These are phyloP conservation scores for Boleophthalmus pectinirostris DNA, from an alignment of 2,113 vertebrate genomes.

Conservation along the genomic window DNA sequence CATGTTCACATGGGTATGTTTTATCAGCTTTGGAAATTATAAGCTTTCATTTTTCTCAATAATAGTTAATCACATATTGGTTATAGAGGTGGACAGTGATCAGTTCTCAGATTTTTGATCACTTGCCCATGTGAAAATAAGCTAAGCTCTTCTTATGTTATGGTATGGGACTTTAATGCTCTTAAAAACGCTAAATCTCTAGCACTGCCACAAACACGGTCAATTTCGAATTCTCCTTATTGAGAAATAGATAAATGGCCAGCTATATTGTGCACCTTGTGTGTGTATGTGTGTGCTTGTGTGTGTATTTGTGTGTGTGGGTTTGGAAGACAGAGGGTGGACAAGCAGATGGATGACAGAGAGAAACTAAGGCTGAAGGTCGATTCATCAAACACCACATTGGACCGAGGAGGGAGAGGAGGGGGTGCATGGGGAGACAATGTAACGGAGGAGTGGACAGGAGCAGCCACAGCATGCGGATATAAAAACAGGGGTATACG, in stretches of 20 bases:
- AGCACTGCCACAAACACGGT: neutral
- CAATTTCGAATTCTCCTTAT: neutral
- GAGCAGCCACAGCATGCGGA: conserved; percentile 30
- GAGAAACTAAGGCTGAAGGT: conserved; percentile 69
- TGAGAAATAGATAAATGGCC: neutral
- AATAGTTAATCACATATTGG: neutral
- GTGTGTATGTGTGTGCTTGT: conserved; percentile 16
- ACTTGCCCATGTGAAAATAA: neutral
- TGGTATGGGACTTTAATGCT: neutral
- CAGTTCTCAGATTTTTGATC: neutral
- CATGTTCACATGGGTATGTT: neutral
- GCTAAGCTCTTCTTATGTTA: neutral
- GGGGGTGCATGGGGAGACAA: conserved; percentile 29
- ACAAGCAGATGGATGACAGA: conserved; percentile 72
- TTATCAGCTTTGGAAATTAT: neutral
- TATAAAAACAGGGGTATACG: conserved; percentile 10
- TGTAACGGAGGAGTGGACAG: conserved; percentile 18
- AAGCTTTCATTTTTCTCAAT: neutral
- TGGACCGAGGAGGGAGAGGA: conserved; percentile 39
- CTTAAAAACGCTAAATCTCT: neutral
- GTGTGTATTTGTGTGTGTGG: neutral
- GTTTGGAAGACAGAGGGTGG: conserved; percentile 67
- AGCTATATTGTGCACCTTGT: neutral
- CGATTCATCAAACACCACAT: conserved; percentile 70
- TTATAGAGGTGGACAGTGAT: neutral